Evolutionary conservation across 2,888 invertebrate genomes (phyloP).

Genomic region (Pachydiplax longipennis): DNA sequence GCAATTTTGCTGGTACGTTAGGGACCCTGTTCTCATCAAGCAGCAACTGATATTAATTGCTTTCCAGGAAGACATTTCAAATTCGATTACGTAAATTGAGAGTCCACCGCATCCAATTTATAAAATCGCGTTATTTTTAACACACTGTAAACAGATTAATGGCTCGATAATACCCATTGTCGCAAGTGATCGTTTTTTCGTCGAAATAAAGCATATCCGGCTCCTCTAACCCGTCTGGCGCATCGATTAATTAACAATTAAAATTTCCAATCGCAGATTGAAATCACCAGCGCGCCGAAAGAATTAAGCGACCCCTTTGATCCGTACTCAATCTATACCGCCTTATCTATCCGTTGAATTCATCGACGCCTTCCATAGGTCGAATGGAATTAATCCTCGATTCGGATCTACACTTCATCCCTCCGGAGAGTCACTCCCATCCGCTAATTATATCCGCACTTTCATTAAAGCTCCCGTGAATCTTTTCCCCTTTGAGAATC

Average conservation of each 20-base stretch:
- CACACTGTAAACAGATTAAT: too few relatives aligned
- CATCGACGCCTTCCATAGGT: background rate
- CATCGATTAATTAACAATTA: background rate
- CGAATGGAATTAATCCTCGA: background rate
- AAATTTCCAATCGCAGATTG: background rate
- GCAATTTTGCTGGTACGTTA: too few relatives aligned
- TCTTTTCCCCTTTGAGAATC: background rate
- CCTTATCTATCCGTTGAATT: background rate
- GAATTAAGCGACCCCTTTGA: background rate
- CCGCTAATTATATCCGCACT: background rate
- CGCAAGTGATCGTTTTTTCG: too few relatives aligned
- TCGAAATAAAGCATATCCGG: too few relatives aligned
- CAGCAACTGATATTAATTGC: too few relatives aligned
- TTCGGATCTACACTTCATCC: background rate
- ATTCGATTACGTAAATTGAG: too few relatives aligned
- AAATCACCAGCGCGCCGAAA: background rate
- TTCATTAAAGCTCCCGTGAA: background rate
- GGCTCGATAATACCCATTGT: too few relatives aligned
- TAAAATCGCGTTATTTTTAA: too few relatives aligned
- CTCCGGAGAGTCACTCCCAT: background rate
- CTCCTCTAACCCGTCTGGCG: background rate
- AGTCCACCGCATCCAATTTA: too few relatives aligned
- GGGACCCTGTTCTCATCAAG: too few relatives aligned
- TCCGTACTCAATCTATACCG: background rate
- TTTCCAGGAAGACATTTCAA: too few relatives aligned